Conservation (phyloP, 2,113 vertebrate genomes). For the Forbesichthys papilliferus region DNA sequence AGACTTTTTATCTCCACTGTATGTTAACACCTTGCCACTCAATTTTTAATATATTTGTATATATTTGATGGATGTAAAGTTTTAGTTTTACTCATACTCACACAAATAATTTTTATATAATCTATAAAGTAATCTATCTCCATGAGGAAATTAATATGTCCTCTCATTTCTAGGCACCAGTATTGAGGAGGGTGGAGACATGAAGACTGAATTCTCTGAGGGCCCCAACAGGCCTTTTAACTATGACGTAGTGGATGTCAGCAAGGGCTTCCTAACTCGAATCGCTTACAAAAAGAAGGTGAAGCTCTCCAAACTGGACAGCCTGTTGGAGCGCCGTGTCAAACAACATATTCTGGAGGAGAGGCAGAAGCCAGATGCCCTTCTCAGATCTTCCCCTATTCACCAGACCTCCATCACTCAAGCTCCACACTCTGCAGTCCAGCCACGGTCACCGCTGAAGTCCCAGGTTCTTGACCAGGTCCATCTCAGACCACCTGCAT, state of each 20-base stretch:
- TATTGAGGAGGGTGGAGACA: constrained; percentile 18
- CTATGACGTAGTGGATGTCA: constrained; percentile 93
- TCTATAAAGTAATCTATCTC: background rate
- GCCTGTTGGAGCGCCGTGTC: constrained; percentile 89
- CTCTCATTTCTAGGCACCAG: constrained; percentile 44
- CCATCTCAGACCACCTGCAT: constrained; percentile 19
- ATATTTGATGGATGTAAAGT: too few relatives aligned
- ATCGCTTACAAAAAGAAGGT: constrained; percentile 93
- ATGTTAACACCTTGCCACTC: too few relatives aligned
- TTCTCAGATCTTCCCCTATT: constrained; percentile 45
- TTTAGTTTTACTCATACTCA: too few relatives aligned
- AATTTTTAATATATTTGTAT: too few relatives aligned
- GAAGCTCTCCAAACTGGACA: constrained; percentile 91
- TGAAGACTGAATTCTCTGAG: constrained; percentile 56
- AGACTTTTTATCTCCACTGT: too few relatives aligned
- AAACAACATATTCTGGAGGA: constrained; percentile 93
- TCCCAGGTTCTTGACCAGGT: constrained; percentile 44
- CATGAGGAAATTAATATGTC: background rate
- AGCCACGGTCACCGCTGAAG: constrained; percentile 53
- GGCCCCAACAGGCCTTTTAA: constrained; percentile 59
- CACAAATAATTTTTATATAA: background rate
- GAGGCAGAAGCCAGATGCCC: constrained; percentile 81
- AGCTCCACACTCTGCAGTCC: constrained; percentile 42
- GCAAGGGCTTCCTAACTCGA: constrained; percentile 91
- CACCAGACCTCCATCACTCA: constrained; percentile 31